Evolutionary conservation across 2,113 vertebrate genomes (phyloP), one percentile per base, ranked within the genome.

Genomic region (Zosterops pallidus): DNA sequence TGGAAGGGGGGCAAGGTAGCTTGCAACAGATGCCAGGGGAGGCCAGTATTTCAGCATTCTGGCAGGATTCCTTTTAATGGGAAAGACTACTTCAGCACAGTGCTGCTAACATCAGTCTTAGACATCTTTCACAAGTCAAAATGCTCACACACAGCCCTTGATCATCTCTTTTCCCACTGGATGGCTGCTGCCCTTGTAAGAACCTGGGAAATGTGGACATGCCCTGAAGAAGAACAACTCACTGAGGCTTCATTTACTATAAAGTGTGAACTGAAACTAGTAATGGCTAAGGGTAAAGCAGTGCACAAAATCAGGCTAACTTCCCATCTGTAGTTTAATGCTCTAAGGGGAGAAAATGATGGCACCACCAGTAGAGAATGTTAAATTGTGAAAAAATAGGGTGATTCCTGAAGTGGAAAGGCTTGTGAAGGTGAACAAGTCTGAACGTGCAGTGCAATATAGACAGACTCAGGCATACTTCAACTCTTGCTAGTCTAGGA

Each of bases 391-490:
- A 33, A 63, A 21, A 86, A 62, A 5, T 15, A n/a, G 25, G 12
- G 14, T 74, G 35, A 70, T 77, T 44, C 33, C 28, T 2, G 3
- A 31, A 67, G 33, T 67, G 46, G 29, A 55, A 86, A 47, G 67
- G 35, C 42, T 90, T 86, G 52, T n/a, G 72, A 74, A 35, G 59
- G 41, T 74, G 31, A 46, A 7, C 26, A 19, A 31, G 13, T 44
- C 50, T 62, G 59, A 65, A 23, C 0, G 2, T 46, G 26, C 0
- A 77, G 24, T 2, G 23, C n/a, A 5, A 3, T 15, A 22, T 1
- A 35, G 39, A 12, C 31, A 31, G 42, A 26, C 18, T 80, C 8
- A 21, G 35, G 13, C 7, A 9, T 9, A 20, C 2, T 18, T 29
- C 80, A 64, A 71, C 25, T 19, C 35, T 83, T 69, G 28, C 47